A percentile compares a stretch with the other conserved stretches of the same genome.
Conservation (phyloP, 2,797 vertebrate genomes). For the Lindbergichthys nudifrons region DNA sequence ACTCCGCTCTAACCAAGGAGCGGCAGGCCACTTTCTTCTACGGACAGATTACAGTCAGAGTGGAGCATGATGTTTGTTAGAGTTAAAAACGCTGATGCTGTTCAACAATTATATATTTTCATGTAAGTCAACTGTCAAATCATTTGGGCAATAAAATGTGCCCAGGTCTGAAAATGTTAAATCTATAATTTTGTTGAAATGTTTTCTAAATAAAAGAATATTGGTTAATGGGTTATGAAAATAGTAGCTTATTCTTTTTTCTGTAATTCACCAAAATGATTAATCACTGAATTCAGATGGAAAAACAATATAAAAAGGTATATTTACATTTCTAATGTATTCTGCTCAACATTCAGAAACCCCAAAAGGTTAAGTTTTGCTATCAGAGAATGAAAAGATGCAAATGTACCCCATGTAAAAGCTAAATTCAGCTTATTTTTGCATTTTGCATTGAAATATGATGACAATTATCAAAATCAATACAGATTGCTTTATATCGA, state of each 20-base stretch:
- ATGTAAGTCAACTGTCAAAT: neutral
- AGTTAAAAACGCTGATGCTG: neutral
- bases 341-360: neutral
- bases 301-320: neutral
- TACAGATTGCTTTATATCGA: neutral
- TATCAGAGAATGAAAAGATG: neutral
- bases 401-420: neutral
- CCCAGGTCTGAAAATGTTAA: neutral
- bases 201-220: neutral
- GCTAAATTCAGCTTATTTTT: too few relatives aligned
- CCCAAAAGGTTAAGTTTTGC: neutral
- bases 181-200: neutral
- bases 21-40: slow-evolving; percentile 84
- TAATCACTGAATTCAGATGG: neutral
- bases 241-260: neutral
- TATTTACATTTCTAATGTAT: neutral
- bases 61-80: slow-evolving; percentile 84
- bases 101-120: neutral
- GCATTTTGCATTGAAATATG: neutral
- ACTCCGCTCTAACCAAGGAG: slow-evolving; percentile 77
- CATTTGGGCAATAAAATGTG: slow-evolving; percentile 1
- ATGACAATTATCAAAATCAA: neutral
- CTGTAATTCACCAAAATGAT: neutral
- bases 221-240: neutral
- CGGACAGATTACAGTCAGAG: slow-evolving; percentile 85